Evolutionary conservation across 2,888 invertebrate genomes (phyloP), one percentile per base, ranked within the genome.

Genomic region (Dusona sp.): DNA sequence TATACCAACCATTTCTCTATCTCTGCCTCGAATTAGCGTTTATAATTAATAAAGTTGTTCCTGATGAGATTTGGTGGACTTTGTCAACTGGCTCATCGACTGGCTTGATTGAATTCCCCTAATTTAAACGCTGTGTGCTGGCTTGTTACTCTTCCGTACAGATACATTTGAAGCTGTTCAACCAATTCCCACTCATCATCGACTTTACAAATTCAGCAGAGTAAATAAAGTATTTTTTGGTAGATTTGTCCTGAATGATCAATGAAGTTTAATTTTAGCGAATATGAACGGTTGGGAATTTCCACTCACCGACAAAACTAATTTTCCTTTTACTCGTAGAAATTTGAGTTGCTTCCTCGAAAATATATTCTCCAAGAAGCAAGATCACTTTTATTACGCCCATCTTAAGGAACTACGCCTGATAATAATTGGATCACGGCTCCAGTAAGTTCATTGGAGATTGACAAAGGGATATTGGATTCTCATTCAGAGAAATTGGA

Each of bases 21-120:
- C 19, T 33, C 73, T 54, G 33, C 54, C 73, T 48, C 54, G 16
- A 75, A 80, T 75, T 38, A 80, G 64, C 75, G 80, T 75, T 75
- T 77, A 51, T 84, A 84, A 84, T 84, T 84, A 72, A 84, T 61
- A 84, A 84, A 84, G 79, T 84, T 84, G 51, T 72, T 33, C 29
- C 68, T 68, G 57, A 48, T 45, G 57, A 57, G 68, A 68, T 72
- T 72, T 33, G 36, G 33, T 48, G 64, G 61, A 79, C 79, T 79
- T 79, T 61, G 36, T 19, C 36, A 57, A 57, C 54, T 38, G 22
- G 29, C 61, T 72, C 64, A 57, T 22, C 68, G 54, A 73, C 54
- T 29, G 19, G 64, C 61, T 51, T 61, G 72, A 84, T 79, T 84
- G 74, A 79, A 68, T 84, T 36, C 72, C 45, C 11, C 33, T 42